phyloP scores from a whole-genome alignment of 2,113 vertebrate species.

The Paradoxurus hermaphroditus region DNA sequence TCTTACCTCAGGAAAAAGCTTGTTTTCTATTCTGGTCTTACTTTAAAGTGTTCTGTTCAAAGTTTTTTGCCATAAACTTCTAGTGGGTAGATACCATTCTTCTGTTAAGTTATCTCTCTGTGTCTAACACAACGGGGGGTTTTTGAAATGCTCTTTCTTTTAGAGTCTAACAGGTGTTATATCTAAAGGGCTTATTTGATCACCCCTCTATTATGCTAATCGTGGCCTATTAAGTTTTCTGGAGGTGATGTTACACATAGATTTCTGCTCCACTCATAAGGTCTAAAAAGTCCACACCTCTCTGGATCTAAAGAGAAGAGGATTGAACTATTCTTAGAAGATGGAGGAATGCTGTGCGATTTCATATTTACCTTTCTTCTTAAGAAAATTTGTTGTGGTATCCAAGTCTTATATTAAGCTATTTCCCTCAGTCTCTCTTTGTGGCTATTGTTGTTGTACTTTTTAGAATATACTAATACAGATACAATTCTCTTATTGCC shows the following conservation, averaged over 20 bases:
- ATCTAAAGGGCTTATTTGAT: neutral
- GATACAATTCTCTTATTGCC: constrained; percentile 1
- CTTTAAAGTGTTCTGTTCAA: neutral
- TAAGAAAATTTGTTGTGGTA: neutral
- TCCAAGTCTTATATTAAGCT: neutral
- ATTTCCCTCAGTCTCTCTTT: neutral
- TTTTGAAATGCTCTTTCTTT: neutral
- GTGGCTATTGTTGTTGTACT: neutral
- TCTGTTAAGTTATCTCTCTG: neutral
- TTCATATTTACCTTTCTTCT: constrained; percentile 16
- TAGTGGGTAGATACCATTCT: neutral
- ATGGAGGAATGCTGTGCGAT: neutral
- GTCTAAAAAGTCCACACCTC: neutral
- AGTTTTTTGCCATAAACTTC: neutral
- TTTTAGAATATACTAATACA: neutral
- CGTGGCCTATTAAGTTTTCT: neutral
- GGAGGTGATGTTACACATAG: neutral
- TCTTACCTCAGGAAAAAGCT: neutral
- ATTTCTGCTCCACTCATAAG: neutral
- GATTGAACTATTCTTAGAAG: neutral
- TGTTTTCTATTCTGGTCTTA: neutral
- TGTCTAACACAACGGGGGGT: neutral
- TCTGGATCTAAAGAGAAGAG: constrained; percentile 10
- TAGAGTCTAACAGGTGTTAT: neutral
- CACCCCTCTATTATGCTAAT: neutral